phyloP scores from a whole-genome alignment of 2,113 vertebrate genomes.

The Apteryx owenii region DNA sequence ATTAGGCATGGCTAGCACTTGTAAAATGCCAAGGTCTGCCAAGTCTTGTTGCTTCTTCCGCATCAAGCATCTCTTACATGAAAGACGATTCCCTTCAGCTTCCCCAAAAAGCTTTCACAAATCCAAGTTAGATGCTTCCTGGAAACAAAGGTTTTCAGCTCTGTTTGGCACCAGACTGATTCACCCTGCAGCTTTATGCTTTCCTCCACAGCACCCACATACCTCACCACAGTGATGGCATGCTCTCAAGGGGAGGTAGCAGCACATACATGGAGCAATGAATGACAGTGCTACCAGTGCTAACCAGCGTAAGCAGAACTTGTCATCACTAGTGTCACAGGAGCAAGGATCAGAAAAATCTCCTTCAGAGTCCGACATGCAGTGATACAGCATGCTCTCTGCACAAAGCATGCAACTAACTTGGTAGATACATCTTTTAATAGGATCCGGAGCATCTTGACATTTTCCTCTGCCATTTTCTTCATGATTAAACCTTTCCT shows the following conservation, averaged over 20 bases:
- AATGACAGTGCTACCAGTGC: conserved; percentile 95
- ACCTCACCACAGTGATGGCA: conserved; percentile 98
- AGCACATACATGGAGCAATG: conserved; percentile 99
- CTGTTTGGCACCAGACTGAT: conserved; percentile 55
- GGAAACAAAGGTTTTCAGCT: conserved; percentile 83
- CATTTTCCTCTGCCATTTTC: conserved; percentile 97
- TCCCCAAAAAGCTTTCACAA: conserved; percentile 88
- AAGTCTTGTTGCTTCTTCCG: conserved; percentile 79
- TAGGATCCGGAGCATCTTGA: conserved; percentile 96
- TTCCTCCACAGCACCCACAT: conserved; percentile 96
- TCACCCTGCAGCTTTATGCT: conserved; percentile 99
- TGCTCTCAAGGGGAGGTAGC: conserved; percentile 94
- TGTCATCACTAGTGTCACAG: conserved; percentile 96
- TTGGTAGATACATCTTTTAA: conserved; percentile 97
- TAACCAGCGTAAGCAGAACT: conserved; percentile 98
- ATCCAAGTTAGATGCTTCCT: conserved; percentile 85
- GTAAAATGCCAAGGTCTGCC: conserved; percentile 86
- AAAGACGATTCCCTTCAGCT: conserved; percentile 84
- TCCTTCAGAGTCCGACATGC: conserved; percentile 99
- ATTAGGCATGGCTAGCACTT: conserved; percentile 83
- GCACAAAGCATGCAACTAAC: conserved; percentile 99
- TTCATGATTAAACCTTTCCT: conserved; percentile 98
- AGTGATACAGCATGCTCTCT: conserved; percentile 99
- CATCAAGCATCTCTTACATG: conserved; percentile 77
- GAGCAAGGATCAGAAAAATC: conserved; percentile 99